Evolutionary conservation across 2,888 invertebrate genomes (phyloP).

Genomic region (Linnaemya vulpina): DNA sequence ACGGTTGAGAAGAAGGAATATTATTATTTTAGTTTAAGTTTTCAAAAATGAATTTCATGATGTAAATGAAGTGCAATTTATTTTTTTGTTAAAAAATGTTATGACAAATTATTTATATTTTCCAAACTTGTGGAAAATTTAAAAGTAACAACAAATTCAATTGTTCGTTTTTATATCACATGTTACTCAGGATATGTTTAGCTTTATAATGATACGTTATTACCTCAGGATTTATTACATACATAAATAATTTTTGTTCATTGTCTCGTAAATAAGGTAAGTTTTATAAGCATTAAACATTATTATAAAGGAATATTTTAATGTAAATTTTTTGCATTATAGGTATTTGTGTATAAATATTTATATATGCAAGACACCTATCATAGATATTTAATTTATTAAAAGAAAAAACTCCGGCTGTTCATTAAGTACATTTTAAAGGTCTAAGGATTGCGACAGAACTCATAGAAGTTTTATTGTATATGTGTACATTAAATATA

Average conservation of each 20-base stretch:
- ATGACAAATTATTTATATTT: constrained; percentile 14
- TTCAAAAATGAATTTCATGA: neutral
- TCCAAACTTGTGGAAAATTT: constrained; percentile 10
- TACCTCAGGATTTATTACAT: constrained; percentile 59
- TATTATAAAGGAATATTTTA: too few relatives aligned
- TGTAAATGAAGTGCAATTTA: constrained; percentile 46
- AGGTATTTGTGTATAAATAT: too few relatives aligned
- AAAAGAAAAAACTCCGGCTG: too few relatives aligned
- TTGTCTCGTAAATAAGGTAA: constrained; percentile 46
- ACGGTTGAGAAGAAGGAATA: constrained; percentile 40
- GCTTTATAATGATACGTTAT: constrained; percentile 53
- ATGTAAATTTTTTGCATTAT: too few relatives aligned
- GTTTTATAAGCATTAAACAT: constrained; percentile 16
- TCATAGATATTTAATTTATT: too few relatives aligned
- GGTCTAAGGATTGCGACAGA: too few relatives aligned
- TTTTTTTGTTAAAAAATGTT: constrained; percentile 21
- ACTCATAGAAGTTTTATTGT: too few relatives aligned
- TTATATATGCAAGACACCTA: too few relatives aligned
- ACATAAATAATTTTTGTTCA: constrained; percentile 26
- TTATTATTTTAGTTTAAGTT: neutral
- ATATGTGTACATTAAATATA: too few relatives aligned
- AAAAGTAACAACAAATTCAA: neutral
- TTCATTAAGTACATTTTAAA: too few relatives aligned
- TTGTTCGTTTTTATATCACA: constrained; percentile 15
- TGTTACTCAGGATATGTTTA: constrained; percentile 63